Base-by-base conservation (phyloP, 2,888 invertebrate species). In the Hofmannophila pseudospretella region DNA sequence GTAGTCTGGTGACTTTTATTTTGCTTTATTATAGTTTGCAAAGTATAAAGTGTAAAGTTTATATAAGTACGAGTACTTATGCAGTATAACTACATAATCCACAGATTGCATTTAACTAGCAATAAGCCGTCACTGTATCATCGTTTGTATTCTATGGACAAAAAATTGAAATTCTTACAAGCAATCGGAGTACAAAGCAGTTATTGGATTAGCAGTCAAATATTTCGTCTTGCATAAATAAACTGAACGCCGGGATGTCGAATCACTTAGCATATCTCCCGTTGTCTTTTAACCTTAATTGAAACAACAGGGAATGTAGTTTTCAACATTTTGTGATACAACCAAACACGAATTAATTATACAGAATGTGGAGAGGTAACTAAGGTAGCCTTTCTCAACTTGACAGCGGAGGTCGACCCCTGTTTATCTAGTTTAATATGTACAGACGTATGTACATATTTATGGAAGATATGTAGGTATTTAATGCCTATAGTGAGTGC, bases 131-230 rank as follows among this genome's bases (percentile, higher is more conserved):
- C n/a, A 16, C 16, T 16, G 16, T 16, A 16, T 16, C 16, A 4
- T 5, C 16, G 16, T 16, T 5, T 16, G 16, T 16, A 5, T 16
- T 5, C 16, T 16, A 16, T 16, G 3, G 16, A 71, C 11, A 27
- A 75, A 57, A 58, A 66, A 82, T 85, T 81, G 72, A 80, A 82
- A 80, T 76, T 75, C 73, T 76, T 70, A 73, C 67, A 69, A 68
- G 59, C 75, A 76, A 73, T 74, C 71, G 73, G 67, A 67, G 58
- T 59, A 56, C 58, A 65, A 58, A 58, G 54, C 48, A 47, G 53
- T 72, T 74, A 80, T 80, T 74, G 68, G 72, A 75, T 82, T 81
- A 81, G 64, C 63, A 58, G 58, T 63, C 65, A 70, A 80, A 78
- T 77, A 74, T 79, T 80, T 77, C 64, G 63, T 61, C 61, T 67